Conservation (phyloP, 1,140 invertebrate genomes). For the Conopomorpha cramerella region DNA sequence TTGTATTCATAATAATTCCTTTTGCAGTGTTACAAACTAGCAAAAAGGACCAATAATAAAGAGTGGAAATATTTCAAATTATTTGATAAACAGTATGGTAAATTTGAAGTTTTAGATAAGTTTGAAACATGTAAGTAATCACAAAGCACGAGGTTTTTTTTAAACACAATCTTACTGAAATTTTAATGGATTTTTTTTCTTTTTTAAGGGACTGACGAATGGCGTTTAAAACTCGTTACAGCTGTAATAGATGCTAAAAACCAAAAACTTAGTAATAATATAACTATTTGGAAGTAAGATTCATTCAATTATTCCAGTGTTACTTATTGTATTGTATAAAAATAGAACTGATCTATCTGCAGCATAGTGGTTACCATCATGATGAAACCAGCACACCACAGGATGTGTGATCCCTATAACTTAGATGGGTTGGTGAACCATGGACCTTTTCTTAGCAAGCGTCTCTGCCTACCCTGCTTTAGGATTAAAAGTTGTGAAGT, state of each 20-base stretch:
- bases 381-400: too few species aligned
- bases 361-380: too few species aligned
- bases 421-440: too few species aligned
- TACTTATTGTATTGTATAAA: too few species aligned
- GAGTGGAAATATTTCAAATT: conserved; percentile 39
- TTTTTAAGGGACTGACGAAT: too few species aligned
- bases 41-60: conserved; percentile 39
- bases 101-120: conserved; percentile 38
- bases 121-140: conserved; percentile 45
- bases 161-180: background rate
- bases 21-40: conserved; percentile 40
- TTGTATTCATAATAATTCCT: background rate
- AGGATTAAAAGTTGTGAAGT: background rate
- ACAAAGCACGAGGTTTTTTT: background rate
- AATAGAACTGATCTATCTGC: too few species aligned
- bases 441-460: too few species aligned
- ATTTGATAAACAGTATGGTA: conserved; percentile 45
- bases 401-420: too few species aligned
- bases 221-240: too few species aligned
- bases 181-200: background rate
- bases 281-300: too few species aligned
- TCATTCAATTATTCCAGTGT: too few species aligned
- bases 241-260: too few species aligned
- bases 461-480: background rate
- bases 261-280: background rate